phyloP scores from a whole-genome alignment of 2,888 invertebrate genomes.

The Diploptera punctata region DNA sequence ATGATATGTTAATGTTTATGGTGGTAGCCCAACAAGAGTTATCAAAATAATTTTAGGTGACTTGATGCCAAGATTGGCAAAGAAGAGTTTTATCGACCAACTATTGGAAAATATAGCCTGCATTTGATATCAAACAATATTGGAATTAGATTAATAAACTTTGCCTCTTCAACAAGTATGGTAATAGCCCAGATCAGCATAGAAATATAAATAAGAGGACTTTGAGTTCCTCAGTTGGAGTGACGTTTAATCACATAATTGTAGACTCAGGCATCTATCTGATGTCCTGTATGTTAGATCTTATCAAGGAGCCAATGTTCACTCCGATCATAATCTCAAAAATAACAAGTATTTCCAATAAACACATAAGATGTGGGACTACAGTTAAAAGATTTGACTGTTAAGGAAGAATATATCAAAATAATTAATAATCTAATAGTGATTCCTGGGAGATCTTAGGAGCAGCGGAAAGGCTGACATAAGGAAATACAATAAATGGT shows the following conservation, averaged over 20 bases:
- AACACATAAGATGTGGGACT: neutral
- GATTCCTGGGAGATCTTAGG: neutral
- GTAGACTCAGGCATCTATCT: neutral
- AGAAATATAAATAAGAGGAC: neutral
- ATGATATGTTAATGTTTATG: neutral
- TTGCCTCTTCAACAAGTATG: neutral
- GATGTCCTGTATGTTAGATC: neutral
- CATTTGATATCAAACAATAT: neutral
- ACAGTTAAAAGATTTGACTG: neutral
- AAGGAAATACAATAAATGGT: neutral
- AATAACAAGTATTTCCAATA: neutral
- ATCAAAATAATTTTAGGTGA: too few species aligned
- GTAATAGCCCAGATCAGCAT: neutral
- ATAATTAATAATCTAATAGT: too few species aligned
- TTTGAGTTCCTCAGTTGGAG: neutral
- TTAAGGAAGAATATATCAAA: neutral
- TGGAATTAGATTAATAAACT: neutral
- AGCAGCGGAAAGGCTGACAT: neutral
- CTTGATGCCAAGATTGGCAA: neutral
- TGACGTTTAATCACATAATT: neutral
- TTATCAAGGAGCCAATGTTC: neutral
- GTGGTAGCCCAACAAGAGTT: neutral
- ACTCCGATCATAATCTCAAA: neutral
- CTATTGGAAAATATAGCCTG: neutral
- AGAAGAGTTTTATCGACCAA: neutral